Conservation (phyloP, 2,888 invertebrate genomes). For the Clanis bilineata region DNA sequence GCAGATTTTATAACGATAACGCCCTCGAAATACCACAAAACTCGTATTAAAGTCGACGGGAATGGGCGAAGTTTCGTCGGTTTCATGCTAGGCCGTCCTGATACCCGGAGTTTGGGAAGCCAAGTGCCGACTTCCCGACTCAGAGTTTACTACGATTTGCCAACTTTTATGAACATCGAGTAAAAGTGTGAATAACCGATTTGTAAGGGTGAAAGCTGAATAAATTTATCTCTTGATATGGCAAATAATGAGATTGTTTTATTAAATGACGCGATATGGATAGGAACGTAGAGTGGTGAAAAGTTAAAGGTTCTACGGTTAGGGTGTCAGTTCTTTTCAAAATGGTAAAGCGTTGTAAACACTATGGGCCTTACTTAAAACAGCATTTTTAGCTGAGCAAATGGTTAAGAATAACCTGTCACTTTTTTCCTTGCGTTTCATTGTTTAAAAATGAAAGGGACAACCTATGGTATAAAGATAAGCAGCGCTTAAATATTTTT, state of each 20-base stretch:
- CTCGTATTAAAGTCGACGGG: constrained; percentile 62
- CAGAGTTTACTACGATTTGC: constrained; percentile 51
- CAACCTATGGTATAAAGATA: too few relatives aligned
- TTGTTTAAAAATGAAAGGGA: too few relatives aligned
- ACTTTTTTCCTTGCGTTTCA: too few relatives aligned
- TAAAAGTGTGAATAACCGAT: constrained; percentile 40
- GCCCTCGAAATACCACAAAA: constrained; percentile 52
- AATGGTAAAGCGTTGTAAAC: too few relatives aligned
- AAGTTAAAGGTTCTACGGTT: too few relatives aligned
- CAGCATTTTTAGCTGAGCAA: too few relatives aligned
- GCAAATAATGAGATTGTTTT: neutral
- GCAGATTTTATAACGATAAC: constrained; percentile 62
- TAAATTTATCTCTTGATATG: constrained; percentile 27
- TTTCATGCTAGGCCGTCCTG: constrained; percentile 45
- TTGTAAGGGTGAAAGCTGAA: constrained; percentile 36
- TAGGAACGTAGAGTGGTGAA: too few relatives aligned
- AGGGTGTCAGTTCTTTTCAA: too few relatives aligned
- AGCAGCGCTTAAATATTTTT: too few relatives aligned
- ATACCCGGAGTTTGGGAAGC: constrained; percentile 46
- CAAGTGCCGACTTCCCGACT: constrained; percentile 46
- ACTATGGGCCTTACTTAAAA: too few relatives aligned
- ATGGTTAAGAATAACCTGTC: too few relatives aligned
- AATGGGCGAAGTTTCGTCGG: constrained; percentile 55
- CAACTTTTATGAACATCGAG: constrained; percentile 50
- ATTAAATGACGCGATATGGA: neutral